Conservation (phyloP, 2,888 invertebrate species). For the Chaetogeoica ovagalla region DNA sequence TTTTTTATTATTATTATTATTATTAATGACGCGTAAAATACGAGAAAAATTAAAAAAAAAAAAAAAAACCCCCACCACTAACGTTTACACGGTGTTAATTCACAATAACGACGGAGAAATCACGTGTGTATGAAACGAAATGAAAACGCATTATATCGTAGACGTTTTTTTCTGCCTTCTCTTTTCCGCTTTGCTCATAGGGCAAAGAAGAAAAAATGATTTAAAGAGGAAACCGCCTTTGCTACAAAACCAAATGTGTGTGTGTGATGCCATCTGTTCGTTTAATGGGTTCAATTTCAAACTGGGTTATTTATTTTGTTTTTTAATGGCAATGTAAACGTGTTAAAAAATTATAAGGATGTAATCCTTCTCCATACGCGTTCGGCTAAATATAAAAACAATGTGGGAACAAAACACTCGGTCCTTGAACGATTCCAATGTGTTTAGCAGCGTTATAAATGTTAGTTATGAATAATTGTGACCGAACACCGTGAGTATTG, state of each 20-base stretch:
- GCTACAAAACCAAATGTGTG: slow-evolving; percentile 19
- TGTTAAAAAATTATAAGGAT: slow-evolving; percentile 32
- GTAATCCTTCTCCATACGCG: slow-evolving; percentile 13
- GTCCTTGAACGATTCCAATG: neutral
- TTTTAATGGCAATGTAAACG: slow-evolving; percentile 14
- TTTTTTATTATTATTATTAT: no score
- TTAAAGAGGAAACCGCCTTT: slow-evolving; percentile 46
- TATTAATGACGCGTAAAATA: no score
- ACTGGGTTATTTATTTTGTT: slow-evolving; percentile 20
- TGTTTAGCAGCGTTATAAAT: neutral
- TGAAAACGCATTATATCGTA: neutral
- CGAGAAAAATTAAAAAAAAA: no score
- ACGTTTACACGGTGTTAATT: no score
- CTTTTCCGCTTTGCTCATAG: neutral
- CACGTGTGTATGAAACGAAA: slow-evolving; percentile 9
- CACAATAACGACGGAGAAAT: neutral
- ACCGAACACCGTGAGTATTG: neutral
- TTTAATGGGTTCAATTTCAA: slow-evolving; percentile 37
- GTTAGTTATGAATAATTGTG: neutral
- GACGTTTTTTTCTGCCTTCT: neutral
- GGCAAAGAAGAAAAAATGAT: slow-evolving; percentile 17
- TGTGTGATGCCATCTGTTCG: slow-evolving; percentile 40
- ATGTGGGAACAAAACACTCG: slow-evolving; percentile 25
- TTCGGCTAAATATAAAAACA: slow-evolving; percentile 35
- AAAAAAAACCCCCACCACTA: no score